Evolutionary conservation across 1,140 invertebrate species (phyloP), one percentile per base, ranked within the genome.

Genomic region (Rhopalosiphum padi): DNA sequence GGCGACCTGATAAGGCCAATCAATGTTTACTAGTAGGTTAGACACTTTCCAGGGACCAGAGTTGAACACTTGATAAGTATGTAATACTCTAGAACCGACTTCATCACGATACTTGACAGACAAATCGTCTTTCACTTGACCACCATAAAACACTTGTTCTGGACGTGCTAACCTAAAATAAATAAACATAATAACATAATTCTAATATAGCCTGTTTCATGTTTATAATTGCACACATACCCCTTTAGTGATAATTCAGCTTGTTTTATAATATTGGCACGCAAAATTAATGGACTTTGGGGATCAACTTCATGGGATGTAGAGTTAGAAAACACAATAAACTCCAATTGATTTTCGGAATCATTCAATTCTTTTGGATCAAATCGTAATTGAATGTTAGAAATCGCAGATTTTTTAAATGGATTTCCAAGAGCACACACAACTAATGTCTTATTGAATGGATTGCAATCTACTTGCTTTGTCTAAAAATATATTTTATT

Each of bases 1-100:
- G 41, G 97, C 97, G 2, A 99, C 97, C 95, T 99, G 98, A 94
- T 97, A 97, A 0, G 99, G 99, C 98, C 98, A 99, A 5, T 96
- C 96, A 94, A 99, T 97, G 48, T 96, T 95, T n/a, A 99, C 97
- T 94, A 97, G 96, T 0, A 99, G 96, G 53, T 96, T 96, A 18
- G 97, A 96, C 6, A 98, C 97, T 94, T 97, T 96, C 96, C 98
- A 99, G 0, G 98, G 97, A 2, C 99, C 98, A 94, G 97, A 96
- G 94, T 99, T 99, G 94, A 96, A 97, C 96, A 98, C 97, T 95
- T 97, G 96, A 95, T 98, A 99, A 46, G 97, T 97, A 94, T 99
- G 98, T 11, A 96, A 96, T 1, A 99, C 96, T 95, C 96, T 96
- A 7, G 97, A 97, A 11, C 99, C 99, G 93, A 99, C 97, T 94